These are phyloP conservation scores for Drosophila meridiana DNA, from an alignment of 2,888 invertebrate genomes.

Conservation along the genomic window DNA sequence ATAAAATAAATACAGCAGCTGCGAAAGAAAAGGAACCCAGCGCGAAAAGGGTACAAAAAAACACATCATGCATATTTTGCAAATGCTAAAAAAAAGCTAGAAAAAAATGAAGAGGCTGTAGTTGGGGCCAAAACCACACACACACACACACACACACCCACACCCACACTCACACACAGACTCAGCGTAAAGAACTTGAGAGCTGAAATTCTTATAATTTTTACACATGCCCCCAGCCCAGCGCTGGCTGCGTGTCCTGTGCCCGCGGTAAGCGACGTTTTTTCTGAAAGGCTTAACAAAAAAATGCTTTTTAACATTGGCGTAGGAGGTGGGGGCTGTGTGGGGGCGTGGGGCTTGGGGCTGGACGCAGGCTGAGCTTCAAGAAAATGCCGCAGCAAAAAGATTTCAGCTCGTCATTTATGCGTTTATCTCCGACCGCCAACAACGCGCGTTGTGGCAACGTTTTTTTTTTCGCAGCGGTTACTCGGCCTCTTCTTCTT, in stretches of 20 bases:
- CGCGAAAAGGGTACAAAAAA: conserved; percentile 20
- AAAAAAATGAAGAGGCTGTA: background rate
- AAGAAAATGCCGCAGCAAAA: conserved; percentile 72
- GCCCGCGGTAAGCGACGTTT: conserved; percentile 57
- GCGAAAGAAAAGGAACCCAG: conserved; percentile 49
- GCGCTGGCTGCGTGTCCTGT: conserved; percentile 17
- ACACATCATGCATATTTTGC: conserved; percentile 57
- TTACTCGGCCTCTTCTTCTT: background rate
- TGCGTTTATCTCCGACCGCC: conserved; percentile 75
- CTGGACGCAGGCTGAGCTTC: conserved; percentile 7
- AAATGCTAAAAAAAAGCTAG: conserved; percentile 41
- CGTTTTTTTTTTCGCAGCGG: conserved; percentile 8
- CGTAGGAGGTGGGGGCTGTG: background rate
- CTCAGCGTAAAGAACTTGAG: conserved; percentile 68
- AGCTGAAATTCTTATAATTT: conserved; percentile 77
- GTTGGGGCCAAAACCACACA: conserved; percentile 21
- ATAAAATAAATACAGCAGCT: conserved; percentile 72
- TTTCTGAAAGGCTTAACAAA: conserved; percentile 76
- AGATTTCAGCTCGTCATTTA: conserved; percentile 80
- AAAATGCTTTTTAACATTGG: conserved; percentile 76
- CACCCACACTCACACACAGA: background rate
- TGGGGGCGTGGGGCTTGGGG: conserved; percentile 1
- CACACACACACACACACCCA: background rate
- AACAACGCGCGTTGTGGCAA: conserved; percentile 62
- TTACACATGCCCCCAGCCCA: conserved; percentile 61